Evolutionary conservation across 2,797 vertebrate genomes (phyloP), one percentile per base, ranked within the genome.

Genomic region (Aulostomus chinensis): DNA sequence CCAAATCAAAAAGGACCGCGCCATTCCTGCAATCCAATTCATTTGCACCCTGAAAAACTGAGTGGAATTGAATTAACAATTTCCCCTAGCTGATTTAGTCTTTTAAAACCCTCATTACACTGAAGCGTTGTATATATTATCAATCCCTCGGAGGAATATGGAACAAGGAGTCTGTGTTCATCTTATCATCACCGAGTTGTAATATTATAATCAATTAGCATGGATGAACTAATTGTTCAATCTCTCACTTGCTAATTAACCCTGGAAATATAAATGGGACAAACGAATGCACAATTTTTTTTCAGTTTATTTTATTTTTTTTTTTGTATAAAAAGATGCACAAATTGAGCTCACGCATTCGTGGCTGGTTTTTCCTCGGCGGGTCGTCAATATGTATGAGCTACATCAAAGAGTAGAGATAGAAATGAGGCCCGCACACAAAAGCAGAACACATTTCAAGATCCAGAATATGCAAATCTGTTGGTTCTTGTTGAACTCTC

Each of bases 151-250:
- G 87, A 86, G 84, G 68, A 84, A 59, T 58, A 47, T 40, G 54
- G 53, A 75, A 81, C 20, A 32, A 73, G 76, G 58, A 68, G 63
- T 64, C 71, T 47, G 38, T 50, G 52, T 76, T 86, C 76, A 80
- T 84, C 80, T 77, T 33, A 80, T 85, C 80, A 82, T 71, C 63
- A 60, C 75, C 68, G 49, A 68, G 73, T 76, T 82, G 83, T 85
- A 83, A 84, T 88, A 88, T 86, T 86, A 73, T 74, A 85, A 88
- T 89, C 84, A 89, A 86, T 90, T 89, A 88, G 77, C 76, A 77
- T 13, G 80, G 70, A 79, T 78, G 72, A 83, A 59, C 81, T 87
- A 89, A 89, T 88, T 85, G 78, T 83, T 80, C 83, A 84, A 84
- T 89, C 71, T 81, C 84, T 85, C 74, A 75, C 68, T 80, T 56